Evolutionary conservation across 2,888 invertebrate species (phyloP).

Genomic region (Monopis laevigella): DNA sequence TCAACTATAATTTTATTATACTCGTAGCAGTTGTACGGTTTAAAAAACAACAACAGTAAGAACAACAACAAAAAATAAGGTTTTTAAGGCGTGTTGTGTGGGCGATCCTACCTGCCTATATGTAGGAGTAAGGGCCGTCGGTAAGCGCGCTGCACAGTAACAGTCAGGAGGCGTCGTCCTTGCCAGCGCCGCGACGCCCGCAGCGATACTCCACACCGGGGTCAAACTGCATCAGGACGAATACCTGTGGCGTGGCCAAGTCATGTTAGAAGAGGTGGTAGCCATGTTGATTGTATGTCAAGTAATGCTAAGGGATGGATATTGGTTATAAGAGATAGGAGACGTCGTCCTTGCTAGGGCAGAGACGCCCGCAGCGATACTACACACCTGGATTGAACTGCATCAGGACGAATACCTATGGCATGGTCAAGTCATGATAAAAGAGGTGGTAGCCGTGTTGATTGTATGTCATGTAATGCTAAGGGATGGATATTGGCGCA

Average conservation of each 20-base stretch:
- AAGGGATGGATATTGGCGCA: too few species aligned
- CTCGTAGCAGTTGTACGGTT: too few species aligned
- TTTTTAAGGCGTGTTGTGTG: too few species aligned
- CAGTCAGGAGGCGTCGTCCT: slow-evolving; percentile 98
- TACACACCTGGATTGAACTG: slow-evolving; percentile 98
- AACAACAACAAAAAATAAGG: too few species aligned
- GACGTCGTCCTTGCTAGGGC: slow-evolving; percentile 84
- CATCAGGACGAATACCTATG: slow-evolving; percentile 98
- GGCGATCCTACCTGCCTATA: slow-evolving; percentile 67
- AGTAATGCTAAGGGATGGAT: too few species aligned
- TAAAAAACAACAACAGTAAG: too few species aligned
- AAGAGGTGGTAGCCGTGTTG: too few species aligned
- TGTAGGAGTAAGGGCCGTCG: slow-evolving; percentile 96
- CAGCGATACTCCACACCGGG: slow-evolving; percentile 97
- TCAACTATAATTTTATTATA: too few species aligned
- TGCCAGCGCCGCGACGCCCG: slow-evolving; percentile 73
- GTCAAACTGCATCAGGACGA: slow-evolving; percentile 98
- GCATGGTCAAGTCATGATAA: too few species aligned
- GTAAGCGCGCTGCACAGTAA: slow-evolving; percentile 99
- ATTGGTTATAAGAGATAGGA: slow-evolving; percentile 99
- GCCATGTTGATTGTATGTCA: too few species aligned
- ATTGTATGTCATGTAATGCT: too few species aligned
- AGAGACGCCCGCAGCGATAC: slow-evolving; percentile 86
- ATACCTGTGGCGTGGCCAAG: slow-evolving; percentile 75
- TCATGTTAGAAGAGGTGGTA: not conserved